These are phyloP conservation scores for Macaca mulatta DNA, from an alignment of 2,113 vertebrate genomes.

Conservation along the genomic window DNA sequence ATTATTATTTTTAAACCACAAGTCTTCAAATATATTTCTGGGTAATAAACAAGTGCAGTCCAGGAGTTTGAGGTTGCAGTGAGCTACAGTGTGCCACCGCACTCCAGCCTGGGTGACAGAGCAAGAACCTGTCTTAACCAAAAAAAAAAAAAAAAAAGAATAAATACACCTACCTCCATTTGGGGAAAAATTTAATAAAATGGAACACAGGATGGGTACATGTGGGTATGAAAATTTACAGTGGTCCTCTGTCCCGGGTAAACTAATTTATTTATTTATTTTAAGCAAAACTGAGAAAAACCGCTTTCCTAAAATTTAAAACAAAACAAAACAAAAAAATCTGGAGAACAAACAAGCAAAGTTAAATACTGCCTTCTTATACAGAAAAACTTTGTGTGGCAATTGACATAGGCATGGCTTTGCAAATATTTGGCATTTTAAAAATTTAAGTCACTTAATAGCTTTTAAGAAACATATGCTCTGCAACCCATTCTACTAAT, in stretches of 20 bases:
- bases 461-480: not conserved
- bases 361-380: not conserved
- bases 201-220: not conserved
- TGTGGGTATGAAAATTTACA: not conserved
- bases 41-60: not conserved
- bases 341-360: not conserved
- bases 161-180: not conserved
- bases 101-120: too few species aligned
- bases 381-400: not conserved
- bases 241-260: not conserved
- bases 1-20: not conserved
- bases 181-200: not conserved
- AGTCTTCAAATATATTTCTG: not conserved
- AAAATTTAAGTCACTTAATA: not conserved
- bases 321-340: not conserved
- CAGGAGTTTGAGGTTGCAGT: too few species aligned
- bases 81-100: too few species aligned
- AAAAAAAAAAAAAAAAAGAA: too few species aligned
- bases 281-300: not conserved
- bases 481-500: not conserved
- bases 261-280: not conserved
- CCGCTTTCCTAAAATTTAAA: not conserved
- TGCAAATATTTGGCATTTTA: not conserved
- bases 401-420: not conserved
- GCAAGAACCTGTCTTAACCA: too few species aligned